Conservation (phyloP, 2,888 invertebrate genomes). For the Odontothrips loti region DNA sequence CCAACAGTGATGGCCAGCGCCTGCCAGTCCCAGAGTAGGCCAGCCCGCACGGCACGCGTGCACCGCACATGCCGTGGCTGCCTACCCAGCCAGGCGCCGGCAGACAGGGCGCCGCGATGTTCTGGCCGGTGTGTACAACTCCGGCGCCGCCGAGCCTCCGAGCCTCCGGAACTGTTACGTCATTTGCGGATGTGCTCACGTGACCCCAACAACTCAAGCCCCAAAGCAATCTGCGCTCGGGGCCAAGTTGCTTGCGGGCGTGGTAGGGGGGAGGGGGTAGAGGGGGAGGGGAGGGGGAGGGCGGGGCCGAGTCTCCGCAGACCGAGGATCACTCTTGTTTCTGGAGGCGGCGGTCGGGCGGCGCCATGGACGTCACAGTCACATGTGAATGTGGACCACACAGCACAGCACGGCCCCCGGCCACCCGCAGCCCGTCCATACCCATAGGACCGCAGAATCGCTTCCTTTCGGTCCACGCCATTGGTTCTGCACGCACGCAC, state of each 20-base stretch:
- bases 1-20: too few species aligned
- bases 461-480: constrained; percentile 4
- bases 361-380: not conserved
- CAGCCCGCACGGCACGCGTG: too few species aligned
- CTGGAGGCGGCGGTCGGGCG: not conserved
- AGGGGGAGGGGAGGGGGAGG: not conserved
- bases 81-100: not conserved
- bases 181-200: not conserved
- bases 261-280: not conserved
- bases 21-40: too few species aligned
- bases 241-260: not conserved
- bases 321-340: constrained; percentile 12
- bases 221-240: constrained; percentile 17
- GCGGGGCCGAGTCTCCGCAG: not conserved
- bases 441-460: not conserved
- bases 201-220: constrained; percentile 19
- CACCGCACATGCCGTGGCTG: too few species aligned
- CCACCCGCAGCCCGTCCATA: not conserved
- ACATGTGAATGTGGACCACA: not conserved
- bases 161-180: not conserved
- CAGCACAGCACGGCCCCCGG: not conserved
- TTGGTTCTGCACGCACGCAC: not conserved
- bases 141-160: too few species aligned
- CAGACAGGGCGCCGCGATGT: not conserved
- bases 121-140: too few species aligned